Percentiles rank a stretch among this genome's conserved stretches.
These are phyloP conservation scores for Centroberyx gerrardi DNA, from an alignment of 2,797 vertebrate genomes.

Conservation along the genomic window DNA sequence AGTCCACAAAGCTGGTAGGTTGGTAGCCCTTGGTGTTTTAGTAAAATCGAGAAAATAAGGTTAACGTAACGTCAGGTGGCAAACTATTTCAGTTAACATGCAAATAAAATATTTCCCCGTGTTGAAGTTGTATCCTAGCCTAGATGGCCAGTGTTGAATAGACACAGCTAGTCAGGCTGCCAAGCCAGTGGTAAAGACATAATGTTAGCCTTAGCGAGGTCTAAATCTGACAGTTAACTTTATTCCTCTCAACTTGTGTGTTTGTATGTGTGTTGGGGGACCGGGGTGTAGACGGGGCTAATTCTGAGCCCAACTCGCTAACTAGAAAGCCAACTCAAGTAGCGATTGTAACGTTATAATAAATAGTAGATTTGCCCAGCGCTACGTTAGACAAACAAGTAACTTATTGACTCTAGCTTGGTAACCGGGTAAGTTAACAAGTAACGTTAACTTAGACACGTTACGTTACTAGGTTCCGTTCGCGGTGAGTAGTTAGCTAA, in stretches of 20 bases:
- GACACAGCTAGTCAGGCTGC: constrained; percentile 26
- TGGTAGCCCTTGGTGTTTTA: constrained; percentile 13
- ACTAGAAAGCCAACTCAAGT: constrained; percentile 26
- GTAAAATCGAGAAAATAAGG: constrained; percentile 25
- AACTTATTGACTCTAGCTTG: neutral
- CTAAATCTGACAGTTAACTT: constrained; percentile 56
- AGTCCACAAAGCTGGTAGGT: constrained; percentile 16
- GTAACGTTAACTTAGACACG: constrained; percentile 1
- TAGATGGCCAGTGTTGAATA: neutral
- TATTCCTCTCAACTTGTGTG: constrained; percentile 37
- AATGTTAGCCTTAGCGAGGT: constrained; percentile 39
- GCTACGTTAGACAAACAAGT: too few relatives aligned
- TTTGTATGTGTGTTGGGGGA: constrained; percentile 23
- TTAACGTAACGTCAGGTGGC: constrained; percentile 21
- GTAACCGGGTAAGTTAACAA: neutral
- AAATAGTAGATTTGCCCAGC: too few relatives aligned
- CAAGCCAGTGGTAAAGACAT: constrained; percentile 13
- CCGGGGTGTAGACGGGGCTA: constrained; percentile 49
- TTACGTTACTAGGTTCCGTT: neutral
- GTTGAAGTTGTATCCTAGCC: neutral
- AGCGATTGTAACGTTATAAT: constrained; percentile 1
- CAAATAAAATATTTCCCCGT: constrained; percentile 31
- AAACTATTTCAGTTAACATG: constrained; percentile 40
- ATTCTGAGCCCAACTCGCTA: constrained; percentile 36
- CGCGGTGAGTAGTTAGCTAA: too few relatives aligned